Base-by-base conservation (phyloP, 2,797 vertebrate genomes). In the Eulemur mongoz region DNA sequence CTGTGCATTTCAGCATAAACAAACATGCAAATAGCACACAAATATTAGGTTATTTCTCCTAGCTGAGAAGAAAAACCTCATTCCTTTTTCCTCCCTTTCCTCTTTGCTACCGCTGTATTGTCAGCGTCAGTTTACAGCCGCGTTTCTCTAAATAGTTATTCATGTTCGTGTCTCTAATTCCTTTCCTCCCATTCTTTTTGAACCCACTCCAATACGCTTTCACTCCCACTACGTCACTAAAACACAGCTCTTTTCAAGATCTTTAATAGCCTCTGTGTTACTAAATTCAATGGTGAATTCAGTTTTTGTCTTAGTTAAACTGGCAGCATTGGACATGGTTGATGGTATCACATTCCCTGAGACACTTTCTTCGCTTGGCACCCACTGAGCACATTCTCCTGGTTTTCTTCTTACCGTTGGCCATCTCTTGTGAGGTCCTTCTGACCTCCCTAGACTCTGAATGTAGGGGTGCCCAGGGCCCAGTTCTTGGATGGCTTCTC, bases 261-360 rank as follows among this genome's bases (percentile, higher is more conserved):
- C 23, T 54, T 52, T 48, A 48, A 48, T 61, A 61, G 48, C 48
- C 48, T 88, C 48, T 3, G 0, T 59, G 65, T 43, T 45, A 54
- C 35, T 59, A 80, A 87, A n/a, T 32, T 70, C 65, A 38, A 1
- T 5, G n/a, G 67, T 61, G 81, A 80, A 52, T 38, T 85, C 30
- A 25, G 76, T 50, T 89, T 93, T 73, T 61, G n/a, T 93, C 20
- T 90, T 38, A 43, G 40, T 52, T 76, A 57, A 10, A 17, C 18
- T 17, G 69, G n/a, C 57, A 43, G 12, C 15, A 2, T 59, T 70
- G 59, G 89, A 32, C 25, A 12, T 13, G 54, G 87, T 38, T 17
- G 65, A 59, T 3, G 30, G 27, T n/a, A 20, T 2, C 25, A 35
- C 43, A 22, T 78, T 67, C 20, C 54, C 25, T 0, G 0, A 65